A percentile compares a stretch with the other conserved stretches of the same genome.
Conservation (phyloP, 2,888 invertebrate genomes). For the Yponomeuta cagnagella region DNA sequence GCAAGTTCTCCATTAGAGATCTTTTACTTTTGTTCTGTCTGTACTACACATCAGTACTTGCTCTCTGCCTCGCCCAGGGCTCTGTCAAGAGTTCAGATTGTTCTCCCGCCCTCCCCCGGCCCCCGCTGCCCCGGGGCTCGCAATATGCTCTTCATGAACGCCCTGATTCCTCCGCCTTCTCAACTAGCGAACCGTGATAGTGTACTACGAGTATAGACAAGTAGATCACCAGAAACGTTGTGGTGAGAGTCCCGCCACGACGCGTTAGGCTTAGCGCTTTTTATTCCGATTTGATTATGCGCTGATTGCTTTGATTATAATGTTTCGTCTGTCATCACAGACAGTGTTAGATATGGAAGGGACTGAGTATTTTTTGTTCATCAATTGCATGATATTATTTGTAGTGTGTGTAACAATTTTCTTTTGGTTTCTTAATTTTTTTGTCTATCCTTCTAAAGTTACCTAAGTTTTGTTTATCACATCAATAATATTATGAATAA, state of each 20-base stretch:
- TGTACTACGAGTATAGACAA: background rate
- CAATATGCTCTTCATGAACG: conserved; percentile 7
- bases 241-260: background rate
- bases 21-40: background rate
- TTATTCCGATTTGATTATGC: conserved; percentile 2
- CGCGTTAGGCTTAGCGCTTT: conserved; percentile 1
- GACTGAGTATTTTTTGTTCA: too few relatives aligned
- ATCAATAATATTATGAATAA: too few relatives aligned
- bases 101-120: conserved; percentile 27
- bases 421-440: too few relatives aligned
- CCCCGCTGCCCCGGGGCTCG: conserved; percentile 11
- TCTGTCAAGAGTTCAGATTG: conserved; percentile 40
- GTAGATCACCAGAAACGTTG: background rate
- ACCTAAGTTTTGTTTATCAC: too few relatives aligned
- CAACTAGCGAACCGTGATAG: too few relatives aligned
- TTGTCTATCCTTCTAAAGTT: too few relatives aligned
- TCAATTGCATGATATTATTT: too few relatives aligned
- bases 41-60: background rate
- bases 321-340: background rate
- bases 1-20: background rate
- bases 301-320: background rate
- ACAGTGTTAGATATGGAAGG: background rate
- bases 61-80: conserved; percentile 27
- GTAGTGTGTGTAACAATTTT: too few relatives aligned
- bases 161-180: background rate